Evolutionary conservation across 2,113 vertebrate genomes (phyloP), one percentile per base, ranked within the genome.

Genomic region (Oncorhynchus keta): DNA sequence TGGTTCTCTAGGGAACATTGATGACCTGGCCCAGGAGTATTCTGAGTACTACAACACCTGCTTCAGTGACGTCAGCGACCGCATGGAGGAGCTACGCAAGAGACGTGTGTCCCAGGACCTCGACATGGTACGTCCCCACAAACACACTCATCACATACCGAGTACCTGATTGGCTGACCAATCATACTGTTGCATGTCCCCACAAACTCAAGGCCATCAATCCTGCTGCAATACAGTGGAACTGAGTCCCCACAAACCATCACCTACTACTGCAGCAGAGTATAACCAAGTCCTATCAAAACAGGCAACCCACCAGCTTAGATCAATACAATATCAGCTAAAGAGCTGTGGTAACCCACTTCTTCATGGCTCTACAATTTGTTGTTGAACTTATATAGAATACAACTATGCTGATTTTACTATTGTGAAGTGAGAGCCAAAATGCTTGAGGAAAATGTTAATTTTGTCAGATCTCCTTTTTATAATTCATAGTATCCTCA

Each of bases 31-130:
- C 0, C 94, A 97, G 88, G 95, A 99, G 87, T 99, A 98, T 86
- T 96, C 98, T 4, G 95, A 95, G 82, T 99, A 97, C 84, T 99
- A 99, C 89, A 96, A 96, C 71, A 97, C 97, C 74, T 97, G 94
- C 55, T 94, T 96, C 87, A 94, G 94, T 0, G 96, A 99, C 70
- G 97, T 99, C 74, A 95, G 95, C 18, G 97, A 97, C 79, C 94
- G 96, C 83, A 99, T 99, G 97, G 97, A 99, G 85, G 97, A 99
- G 89, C 92, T 99, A 48, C 95, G 92, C 94, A 22, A 96, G 71
- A 97, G 95, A 70, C 93, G 95, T 22, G 95, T 98, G 72, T 98
- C 97, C 28, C 96, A 98, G 92, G 97, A 99, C 75, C 89, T 97
- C 45, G 97, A 98, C 62, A 89, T 94, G 96, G 98, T 99, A 89